phyloP scores from a whole-genome alignment of 2,888 invertebrate species.

The Camptogramma bilineatum region DNA sequence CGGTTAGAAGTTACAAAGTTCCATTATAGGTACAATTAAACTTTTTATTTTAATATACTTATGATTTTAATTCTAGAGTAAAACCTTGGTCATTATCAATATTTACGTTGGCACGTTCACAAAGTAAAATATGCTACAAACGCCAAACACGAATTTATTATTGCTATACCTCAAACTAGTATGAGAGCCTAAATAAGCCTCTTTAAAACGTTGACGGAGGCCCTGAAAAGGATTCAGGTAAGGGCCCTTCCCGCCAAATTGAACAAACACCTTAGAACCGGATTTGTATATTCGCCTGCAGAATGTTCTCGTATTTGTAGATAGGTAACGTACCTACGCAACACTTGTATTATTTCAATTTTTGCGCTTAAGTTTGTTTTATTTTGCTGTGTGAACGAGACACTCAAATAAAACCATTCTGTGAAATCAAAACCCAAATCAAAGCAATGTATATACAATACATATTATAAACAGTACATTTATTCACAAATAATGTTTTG shows the following conservation, averaged over 20 bases:
- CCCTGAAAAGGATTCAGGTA: slow-evolving; percentile 29
- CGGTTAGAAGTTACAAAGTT: too few species aligned
- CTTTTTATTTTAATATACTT: too few species aligned
- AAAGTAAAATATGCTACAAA: not conserved
- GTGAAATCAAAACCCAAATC: not conserved
- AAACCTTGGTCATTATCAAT: too few species aligned
- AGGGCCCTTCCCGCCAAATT: slow-evolving; percentile 27
- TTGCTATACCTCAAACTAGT: slow-evolving; percentile 16
- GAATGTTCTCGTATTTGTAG: slow-evolving; percentile 13
- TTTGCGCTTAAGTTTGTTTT: not conserved
- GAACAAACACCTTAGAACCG: slow-evolving; percentile 27
- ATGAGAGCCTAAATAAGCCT: slow-evolving; percentile 22
- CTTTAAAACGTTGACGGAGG: slow-evolving; percentile 27
- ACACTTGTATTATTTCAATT: slow-evolving; percentile 4
- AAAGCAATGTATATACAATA: not conserved
- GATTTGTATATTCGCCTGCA: slow-evolving; percentile 25
- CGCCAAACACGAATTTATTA: slow-evolving; percentile 7
- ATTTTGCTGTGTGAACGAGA: not conserved
- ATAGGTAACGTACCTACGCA: not conserved
- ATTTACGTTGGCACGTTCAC: too few species aligned
- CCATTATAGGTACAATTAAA: too few species aligned
- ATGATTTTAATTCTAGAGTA: too few species aligned
- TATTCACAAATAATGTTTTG: not conserved
- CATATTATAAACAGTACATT: not conserved
- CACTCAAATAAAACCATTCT: not conserved